Conservation (phyloP, 2,113 vertebrate genomes). For the Myocastor coypus region DNA sequence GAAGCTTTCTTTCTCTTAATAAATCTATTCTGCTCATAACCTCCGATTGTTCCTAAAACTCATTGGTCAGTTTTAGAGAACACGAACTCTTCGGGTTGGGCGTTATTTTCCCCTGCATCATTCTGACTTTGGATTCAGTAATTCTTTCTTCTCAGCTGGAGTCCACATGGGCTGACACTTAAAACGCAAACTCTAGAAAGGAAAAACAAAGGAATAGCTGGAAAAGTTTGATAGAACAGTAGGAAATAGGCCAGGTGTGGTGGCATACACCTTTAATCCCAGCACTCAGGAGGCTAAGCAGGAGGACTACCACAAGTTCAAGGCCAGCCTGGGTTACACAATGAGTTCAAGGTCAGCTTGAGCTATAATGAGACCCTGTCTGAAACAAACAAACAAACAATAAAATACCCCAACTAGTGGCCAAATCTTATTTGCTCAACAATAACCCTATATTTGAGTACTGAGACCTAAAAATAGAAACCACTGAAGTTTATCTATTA, state of each 20-base stretch:
- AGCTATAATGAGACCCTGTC: neutral
- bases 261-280: neutral
- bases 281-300: neutral
- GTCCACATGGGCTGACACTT: neutral
- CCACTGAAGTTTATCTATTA: neutral
- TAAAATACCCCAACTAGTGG: neutral
- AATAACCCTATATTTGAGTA: fast-evolving
- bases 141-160: neutral
- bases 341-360: neutral
- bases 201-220: neutral
- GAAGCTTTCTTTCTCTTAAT: too few species aligned
- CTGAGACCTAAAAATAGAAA: neutral
- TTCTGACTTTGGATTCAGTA: neutral
- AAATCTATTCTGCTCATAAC: too few species aligned
- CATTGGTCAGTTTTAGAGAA: too few species aligned
- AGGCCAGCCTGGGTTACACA: neutral
- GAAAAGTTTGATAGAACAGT: neutral
- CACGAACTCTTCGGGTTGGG: too few species aligned
- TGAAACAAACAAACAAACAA: neutral
- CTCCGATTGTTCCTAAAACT: too few species aligned
- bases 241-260: neutral
- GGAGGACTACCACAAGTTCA: neutral
- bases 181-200: slow-evolving; percentile 32
- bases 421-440: neutral
- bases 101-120: too few species aligned